Evolutionary conservation across 2,797 vertebrate species (phyloP), one percentile per base, ranked within the genome.

Genomic region (Dendrocincla fuliginosa): DNA sequence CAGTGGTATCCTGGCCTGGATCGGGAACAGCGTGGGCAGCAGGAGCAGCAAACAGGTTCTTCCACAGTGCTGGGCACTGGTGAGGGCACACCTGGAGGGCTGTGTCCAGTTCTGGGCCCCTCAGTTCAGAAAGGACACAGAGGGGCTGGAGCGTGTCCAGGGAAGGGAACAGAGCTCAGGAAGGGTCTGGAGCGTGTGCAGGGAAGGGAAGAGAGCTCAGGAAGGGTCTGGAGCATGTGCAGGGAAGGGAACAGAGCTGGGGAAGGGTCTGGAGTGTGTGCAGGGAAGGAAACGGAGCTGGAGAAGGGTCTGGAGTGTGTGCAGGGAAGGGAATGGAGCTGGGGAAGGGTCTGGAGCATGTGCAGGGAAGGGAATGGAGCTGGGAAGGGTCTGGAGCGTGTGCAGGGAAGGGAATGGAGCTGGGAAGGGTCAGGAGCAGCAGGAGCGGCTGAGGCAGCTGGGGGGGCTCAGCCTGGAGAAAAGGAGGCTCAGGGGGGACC

Each of bases 141-240:
- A 35, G 22, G 30, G 10, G 10, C 46, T 47, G 52, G 28, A 73
- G n/a, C 0, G 4, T 17, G 46, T 67, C 39, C 53, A 1, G 1
- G 28, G 30, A 44, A 44, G 5, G 6, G 46, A 80, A 33, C 4
- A 1, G 46, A n/a, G n/a, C n/a, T n/a, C n/a, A n/a, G n/a, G n/a
- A n/a, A 70, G 65, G 65, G 33, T 41, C 32, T 70, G 65, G 33
- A 63, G 49, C 0, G 0, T 5, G 15, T 3, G 3, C 65, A 69
- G 44, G 37, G 41, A 41, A 69, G 55, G 0, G 2, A 37, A 60
- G 25, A 6, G 37, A 81, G 78, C 65, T 61, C 39, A 11, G 63
- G 50, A 52, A 20, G 16, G 24, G 23, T 35, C 35, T 35, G 35
- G 35, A 35, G 35, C n/a, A n/a, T n/a, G 15, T 3, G 3, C 65